Base-by-base conservation (phyloP, 2,888 invertebrate species). In the Strigamia maritima region DNA sequence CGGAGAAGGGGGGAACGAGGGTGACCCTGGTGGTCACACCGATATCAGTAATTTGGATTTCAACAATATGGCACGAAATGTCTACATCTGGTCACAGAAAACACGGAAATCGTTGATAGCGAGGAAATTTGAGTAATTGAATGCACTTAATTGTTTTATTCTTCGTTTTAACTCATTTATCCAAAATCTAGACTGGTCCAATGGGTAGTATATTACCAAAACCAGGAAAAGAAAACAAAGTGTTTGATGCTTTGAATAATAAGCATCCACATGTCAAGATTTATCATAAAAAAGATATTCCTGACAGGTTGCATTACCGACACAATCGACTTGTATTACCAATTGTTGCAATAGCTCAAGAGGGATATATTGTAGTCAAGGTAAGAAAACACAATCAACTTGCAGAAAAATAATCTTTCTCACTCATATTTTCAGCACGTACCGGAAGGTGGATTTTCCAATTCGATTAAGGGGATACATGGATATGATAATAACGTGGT, bases 331-430 rank as follows among this genome's bases (percentile, higher is more conserved):
- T 92, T 76, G 87, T 90, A 14, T 89, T 90, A 28, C 90, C 90
- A 0, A 89, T 92, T 80, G 86, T 92, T 77, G 86, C 90, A 0
- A 86, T 91, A 35, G 90, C 92, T 0, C 89, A 91, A 81, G 86
- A 88, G 35, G 89, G 90, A 16, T 92, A 90, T 31, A 10, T 16
- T 22, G 22, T 74, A 14, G 4, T 24, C 31, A 7, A 35, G 4
- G 35, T 35, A 35, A 35, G 35, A 7, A 35, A 35, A 35, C n/a
- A n/a, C n/a, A n/a, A n/a, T n/a, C n/a, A n/a, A n/a, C n/a, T n/a
- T n/a, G n/a, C n/a, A n/a, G n/a, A n/a, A 12, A 49, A 49, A 49
- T n/a, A 12, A 6, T 19, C 6, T 10, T 49, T 10, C 16, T 19
- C 3, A 12, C 16, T n/a, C 3, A n/a, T n/a, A n/a, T 16, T 10